Conservation (phyloP, 1,140 invertebrate species). For the Pogonomyrmex barbatus region DNA sequence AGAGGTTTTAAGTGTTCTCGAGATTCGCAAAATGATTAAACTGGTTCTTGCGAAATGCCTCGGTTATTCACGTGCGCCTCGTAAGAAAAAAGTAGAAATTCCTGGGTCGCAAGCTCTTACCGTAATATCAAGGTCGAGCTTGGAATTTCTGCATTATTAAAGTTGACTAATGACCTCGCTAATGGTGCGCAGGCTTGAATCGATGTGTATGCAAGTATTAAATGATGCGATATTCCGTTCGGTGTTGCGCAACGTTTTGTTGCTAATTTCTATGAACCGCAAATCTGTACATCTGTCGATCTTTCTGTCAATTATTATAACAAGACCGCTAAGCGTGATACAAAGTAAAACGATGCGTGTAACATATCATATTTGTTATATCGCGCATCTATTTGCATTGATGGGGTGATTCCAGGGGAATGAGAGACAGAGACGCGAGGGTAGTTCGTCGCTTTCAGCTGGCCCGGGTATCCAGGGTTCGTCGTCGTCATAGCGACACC, state of each 20-base stretch:
- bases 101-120: not conserved
- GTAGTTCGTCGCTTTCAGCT: conserved; percentile 44
- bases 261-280: not conserved
- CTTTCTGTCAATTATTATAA: conserved; percentile 24
- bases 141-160: conserved; percentile 34
- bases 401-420: not conserved
- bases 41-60: not conserved
- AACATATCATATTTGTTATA: conserved; percentile 31
- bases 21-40: conserved; percentile 16
- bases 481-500: conserved; percentile 77
- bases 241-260: conserved; percentile 2
- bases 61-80: conserved; percentile 15
- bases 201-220: conserved; percentile 14
- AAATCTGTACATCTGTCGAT: conserved; percentile 21
- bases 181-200: not conserved
- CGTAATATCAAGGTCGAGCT: conserved; percentile 32
- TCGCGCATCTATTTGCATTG: conserved; percentile 31
- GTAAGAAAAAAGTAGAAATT: not conserved
- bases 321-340: not conserved
- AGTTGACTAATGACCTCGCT: conserved; percentile 42
- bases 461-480: conserved; percentile 78
- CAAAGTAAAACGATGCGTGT: not conserved
- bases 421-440: conserved; percentile 22
- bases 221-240: conserved; percentile 10
- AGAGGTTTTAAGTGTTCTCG: conserved; percentile 20